These are phyloP conservation scores for Neodiprion virginianus DNA, from an alignment of 1,140 invertebrate genomes.

Conservation along the genomic window DNA sequence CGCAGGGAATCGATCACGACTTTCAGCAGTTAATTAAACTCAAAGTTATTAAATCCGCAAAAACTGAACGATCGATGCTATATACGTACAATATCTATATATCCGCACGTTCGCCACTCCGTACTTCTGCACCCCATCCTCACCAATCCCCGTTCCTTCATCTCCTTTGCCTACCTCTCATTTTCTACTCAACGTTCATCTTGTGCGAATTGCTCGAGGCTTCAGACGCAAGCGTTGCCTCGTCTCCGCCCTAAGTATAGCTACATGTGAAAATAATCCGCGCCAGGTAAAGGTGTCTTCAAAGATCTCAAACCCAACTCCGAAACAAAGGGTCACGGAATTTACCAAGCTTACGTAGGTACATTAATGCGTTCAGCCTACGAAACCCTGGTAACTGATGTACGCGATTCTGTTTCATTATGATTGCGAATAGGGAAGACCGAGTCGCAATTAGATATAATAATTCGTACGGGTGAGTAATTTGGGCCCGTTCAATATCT, in stretches of 20 bases:
- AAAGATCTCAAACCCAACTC: not conserved
- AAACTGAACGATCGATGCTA: slow-evolving; percentile 37
- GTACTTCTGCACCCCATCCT: slow-evolving; percentile 15
- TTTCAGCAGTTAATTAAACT: slow-evolving; percentile 58
- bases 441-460: too few relatives aligned
- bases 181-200: not conserved
- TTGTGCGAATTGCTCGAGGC: not conserved
- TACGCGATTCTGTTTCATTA: too few relatives aligned
- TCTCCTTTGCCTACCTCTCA: slow-evolving; percentile 28
- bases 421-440: too few relatives aligned
- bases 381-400: too few relatives aligned
- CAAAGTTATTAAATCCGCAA: slow-evolving; percentile 57
- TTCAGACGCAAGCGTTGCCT: not conserved
- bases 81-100: not conserved
- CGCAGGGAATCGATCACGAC: slow-evolving; percentile 52
- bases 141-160: slow-evolving; percentile 6
- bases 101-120: slow-evolving; percentile 1
- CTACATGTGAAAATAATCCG: not conserved
- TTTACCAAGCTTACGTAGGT: too few relatives aligned
- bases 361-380: too few relatives aligned
- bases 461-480: too few relatives aligned
- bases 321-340: too few relatives aligned
- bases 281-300: not conserved
- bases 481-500: too few relatives aligned
- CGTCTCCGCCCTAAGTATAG: not conserved